Evolutionary conservation across 1,140 invertebrate genomes (phyloP), one percentile per base, ranked within the genome.

Genomic region (Drosophila bipectinata): DNA sequence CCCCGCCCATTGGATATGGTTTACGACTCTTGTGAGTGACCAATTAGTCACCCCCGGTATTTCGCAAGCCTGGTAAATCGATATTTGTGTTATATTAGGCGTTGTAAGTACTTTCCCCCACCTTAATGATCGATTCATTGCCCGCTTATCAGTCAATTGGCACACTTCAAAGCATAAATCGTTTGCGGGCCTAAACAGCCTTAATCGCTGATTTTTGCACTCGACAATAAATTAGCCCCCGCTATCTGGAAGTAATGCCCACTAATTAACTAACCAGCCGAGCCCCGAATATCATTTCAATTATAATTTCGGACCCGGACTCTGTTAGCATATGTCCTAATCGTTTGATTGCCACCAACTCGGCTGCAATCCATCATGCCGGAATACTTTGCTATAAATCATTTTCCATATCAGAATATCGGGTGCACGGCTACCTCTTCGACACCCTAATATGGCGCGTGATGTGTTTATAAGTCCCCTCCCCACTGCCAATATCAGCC

Each of bases 151-250:
- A 74, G 49, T 78, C 64, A 64, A 87, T 85, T 85, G 47, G 49
- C 44, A 44, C 47, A 87, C 82, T 85, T 78, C 56, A 87, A 39
- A 21, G 54, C 48, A 60, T 56, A 81, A 85, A 85, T 85, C 81
- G 73, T 67, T 77, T 77, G 53, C 32, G 32, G 41, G 44, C 12
- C 57, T 24, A 28, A 55, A 63, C 61, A 63, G 57, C 66, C 53
- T 63, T 83, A 83, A 83, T 83, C 61, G 79, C 53, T 85, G 82
- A 87, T 87, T 84, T 85, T 56, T 52, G 34, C 37, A 67, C 61
- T 66, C 57, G 73, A 77, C 58, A 54, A 63, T 83, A 83, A 72
- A 72, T 78, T 49, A 75, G 28, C 6, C 51, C 51, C 26, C 10
- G 14, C 44, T 57, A 12, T 49, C 66, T 12, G 8, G 56, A 56